These are phyloP conservation scores for Lochmaea crataegi DNA, from an alignment of 2,888 invertebrate genomes.

Conservation along the genomic window DNA sequence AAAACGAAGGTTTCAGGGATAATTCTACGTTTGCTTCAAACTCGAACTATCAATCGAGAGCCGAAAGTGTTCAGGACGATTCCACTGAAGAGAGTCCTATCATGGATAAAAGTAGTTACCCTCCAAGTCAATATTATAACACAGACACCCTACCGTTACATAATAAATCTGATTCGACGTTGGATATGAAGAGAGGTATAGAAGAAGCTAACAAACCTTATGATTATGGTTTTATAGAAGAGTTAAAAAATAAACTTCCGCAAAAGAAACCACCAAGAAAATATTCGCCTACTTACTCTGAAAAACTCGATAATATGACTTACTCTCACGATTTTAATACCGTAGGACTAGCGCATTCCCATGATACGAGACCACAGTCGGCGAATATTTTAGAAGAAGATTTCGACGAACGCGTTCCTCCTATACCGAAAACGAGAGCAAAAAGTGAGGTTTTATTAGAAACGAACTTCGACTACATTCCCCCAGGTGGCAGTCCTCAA, in stretches of 20 bases:
- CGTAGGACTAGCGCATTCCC: slow-evolving; percentile 53
- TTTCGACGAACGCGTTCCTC: slow-evolving; percentile 62
- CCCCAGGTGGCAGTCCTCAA: slow-evolving; percentile 71
- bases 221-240: slow-evolving; percentile 69
- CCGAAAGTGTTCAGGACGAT: slow-evolving; percentile 64
- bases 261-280: slow-evolving; percentile 64
- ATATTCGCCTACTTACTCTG: slow-evolving; percentile 63
- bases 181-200: slow-evolving; percentile 69
- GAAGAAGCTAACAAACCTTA: slow-evolving; percentile 61
- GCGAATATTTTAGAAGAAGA: slow-evolving; percentile 68
- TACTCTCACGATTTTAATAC: slow-evolving; percentile 62
- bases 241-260: slow-evolving; percentile 73
- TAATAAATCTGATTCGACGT: slow-evolving; percentile 69
- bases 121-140: slow-evolving; percentile 74
- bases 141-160: slow-evolving; percentile 78
- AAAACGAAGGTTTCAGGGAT: slow-evolving; percentile 88
- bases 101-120: slow-evolving; percentile 70
- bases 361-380: slow-evolving; percentile 65
- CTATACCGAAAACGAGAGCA: slow-evolving; percentile 68
- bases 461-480: slow-evolving; percentile 82
- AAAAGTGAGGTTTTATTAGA: slow-evolving; percentile 86
- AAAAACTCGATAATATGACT: slow-evolving; percentile 65
- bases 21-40: slow-evolving; percentile 83
- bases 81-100: slow-evolving; percentile 77
- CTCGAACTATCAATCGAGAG: slow-evolving; percentile 72